Evolutionary conservation across 2,888 invertebrate species (phyloP).

Genomic region (Plemyria rubiginata): DNA sequence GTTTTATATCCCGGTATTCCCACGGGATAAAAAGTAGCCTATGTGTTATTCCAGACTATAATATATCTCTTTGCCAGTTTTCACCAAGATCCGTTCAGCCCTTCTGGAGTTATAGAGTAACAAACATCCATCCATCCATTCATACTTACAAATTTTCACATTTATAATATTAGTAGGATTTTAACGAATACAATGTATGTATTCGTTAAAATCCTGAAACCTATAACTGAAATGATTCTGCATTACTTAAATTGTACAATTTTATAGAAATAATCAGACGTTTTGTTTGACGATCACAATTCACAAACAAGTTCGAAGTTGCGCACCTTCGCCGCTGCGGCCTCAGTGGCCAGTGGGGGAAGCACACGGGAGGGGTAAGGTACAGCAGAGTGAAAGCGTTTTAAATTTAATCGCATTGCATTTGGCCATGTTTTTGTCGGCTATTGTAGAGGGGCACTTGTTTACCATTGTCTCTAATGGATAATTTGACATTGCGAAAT

Average conservation of each 20-base stretch:
- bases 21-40: too few relatives aligned
- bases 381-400: conserved; percentile 74
- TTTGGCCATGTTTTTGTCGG: conserved; percentile 58
- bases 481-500: conserved; percentile 47
- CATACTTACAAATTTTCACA: too few relatives aligned
- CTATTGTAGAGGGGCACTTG: conserved; percentile 51
- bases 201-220: too few relatives aligned
- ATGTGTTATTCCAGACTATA: too few relatives aligned
- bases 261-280: conserved; percentile 21
- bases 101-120: too few relatives aligned
- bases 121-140: too few relatives aligned
- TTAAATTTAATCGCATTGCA: conserved; percentile 68
- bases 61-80: too few relatives aligned
- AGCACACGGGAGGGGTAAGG: conserved; percentile 41
- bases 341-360: conserved; percentile 38
- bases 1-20: too few relatives aligned
- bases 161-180: too few relatives aligned
- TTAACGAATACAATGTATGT: background rate
- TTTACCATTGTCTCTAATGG: conserved; percentile 45
- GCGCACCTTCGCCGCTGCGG: conserved; percentile 26
- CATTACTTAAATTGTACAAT: background rate
- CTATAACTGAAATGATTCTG: background rate
- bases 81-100: too few relatives aligned
- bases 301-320: conserved; percentile 58
- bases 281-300: conserved; percentile 44